A percentile compares a stretch with the other conserved stretches of the same genome.
Conservation (phyloP, 2,888 invertebrate species). For the Aleiodes testaceus region DNA sequence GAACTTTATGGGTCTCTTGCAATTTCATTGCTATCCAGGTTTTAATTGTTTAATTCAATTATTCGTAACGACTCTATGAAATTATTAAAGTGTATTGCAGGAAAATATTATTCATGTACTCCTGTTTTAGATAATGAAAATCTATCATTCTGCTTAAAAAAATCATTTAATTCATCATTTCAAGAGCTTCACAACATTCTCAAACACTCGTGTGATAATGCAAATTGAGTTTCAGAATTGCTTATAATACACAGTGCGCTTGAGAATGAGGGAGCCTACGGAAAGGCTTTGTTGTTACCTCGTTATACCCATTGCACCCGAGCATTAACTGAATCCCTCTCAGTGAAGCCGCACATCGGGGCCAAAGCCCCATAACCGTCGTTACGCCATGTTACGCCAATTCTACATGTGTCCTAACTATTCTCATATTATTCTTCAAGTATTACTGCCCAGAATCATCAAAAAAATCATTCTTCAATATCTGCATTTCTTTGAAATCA, state of each 20-base stretch:
- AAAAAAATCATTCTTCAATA: no score
- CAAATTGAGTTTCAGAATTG: neutral
- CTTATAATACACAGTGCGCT: neutral
- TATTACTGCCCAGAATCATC: neutral
- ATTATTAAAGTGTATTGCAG: slow-evolving; percentile 1
- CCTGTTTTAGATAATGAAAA: neutral
- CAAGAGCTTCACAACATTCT: no score
- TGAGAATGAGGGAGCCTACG: neutral
- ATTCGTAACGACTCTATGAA: slow-evolving; percentile 31
- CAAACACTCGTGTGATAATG: neutral
- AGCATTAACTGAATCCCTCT: slow-evolving; percentile 61
- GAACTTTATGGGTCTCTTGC: slow-evolving; percentile 40
- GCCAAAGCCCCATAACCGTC: slow-evolving; percentile 64
- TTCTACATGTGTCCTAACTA: slow-evolving; percentile 6
- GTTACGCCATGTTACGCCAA: slow-evolving; percentile 62
- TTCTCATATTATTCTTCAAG: slow-evolving; percentile 13
- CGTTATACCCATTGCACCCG: slow-evolving; percentile 59
- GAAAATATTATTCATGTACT: no score
- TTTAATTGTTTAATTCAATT: slow-evolving; percentile 21
- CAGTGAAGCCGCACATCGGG: slow-evolving; percentile 60
- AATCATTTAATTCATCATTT: no score
- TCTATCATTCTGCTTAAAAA: neutral
- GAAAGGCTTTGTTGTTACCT: slow-evolving; percentile 53
- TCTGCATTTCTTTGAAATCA: no score
- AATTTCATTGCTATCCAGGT: slow-evolving; percentile 35